phyloP scores from a whole-genome alignment of 2,113 vertebrate species.

The Onychorhynchus coronatus region DNA sequence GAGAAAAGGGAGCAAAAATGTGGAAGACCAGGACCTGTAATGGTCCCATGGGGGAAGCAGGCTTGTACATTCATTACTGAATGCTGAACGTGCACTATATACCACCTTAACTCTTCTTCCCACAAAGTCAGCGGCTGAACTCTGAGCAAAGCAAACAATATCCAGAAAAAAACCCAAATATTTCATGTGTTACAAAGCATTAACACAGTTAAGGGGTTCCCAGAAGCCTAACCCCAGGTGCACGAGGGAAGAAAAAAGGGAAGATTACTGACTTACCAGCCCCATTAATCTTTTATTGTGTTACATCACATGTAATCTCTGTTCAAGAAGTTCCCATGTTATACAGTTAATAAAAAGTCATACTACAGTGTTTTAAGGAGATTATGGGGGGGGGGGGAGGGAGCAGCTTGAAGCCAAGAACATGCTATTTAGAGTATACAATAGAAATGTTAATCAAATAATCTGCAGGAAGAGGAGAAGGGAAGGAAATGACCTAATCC shows the following conservation, averaged over 20 bases:
- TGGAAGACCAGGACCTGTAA: neutral
- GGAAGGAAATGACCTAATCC: constrained; percentile 66
- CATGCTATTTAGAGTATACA: constrained; percentile 50
- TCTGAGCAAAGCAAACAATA: neutral
- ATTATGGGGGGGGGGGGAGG: neutral
- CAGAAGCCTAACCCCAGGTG: neutral
- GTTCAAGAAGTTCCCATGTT: constrained; percentile 12
- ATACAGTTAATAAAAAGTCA: neutral
- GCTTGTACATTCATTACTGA: neutral
- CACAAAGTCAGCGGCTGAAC: neutral
- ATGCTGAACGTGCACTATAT: neutral
- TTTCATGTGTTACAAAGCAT: neutral
- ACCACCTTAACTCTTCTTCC: neutral
- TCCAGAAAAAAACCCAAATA: neutral
- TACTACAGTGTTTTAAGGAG: constrained; percentile 24
- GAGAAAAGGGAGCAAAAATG: neutral
- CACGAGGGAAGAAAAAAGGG: neutral
- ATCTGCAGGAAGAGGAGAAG: constrained; percentile 57
- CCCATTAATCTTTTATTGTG: neutral
- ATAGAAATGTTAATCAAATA: constrained; percentile 66
- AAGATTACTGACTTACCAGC: neutral
- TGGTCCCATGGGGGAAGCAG: fast-evolving
- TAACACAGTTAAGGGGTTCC: neutral
- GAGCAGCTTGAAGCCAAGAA: constrained; percentile 26
- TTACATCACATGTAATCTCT: neutral